Conservation (phyloP, 2,113 vertebrate genomes). For the Cichladusa arquata region DNA sequence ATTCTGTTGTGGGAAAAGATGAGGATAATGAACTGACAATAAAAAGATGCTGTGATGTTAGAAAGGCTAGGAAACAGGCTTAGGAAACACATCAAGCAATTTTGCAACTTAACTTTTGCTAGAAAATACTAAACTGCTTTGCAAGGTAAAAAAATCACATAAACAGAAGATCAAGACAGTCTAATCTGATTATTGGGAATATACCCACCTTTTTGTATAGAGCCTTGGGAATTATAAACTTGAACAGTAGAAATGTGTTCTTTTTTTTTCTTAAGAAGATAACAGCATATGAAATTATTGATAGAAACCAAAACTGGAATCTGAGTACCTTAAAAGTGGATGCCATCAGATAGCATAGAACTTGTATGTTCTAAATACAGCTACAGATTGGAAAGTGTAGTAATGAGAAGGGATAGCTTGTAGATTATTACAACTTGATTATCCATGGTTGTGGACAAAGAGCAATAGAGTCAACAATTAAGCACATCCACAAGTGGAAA, state of each 20-base stretch:
- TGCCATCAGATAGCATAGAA: background rate
- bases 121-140: background rate
- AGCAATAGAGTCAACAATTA: background rate
- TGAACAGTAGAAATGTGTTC: background rate
- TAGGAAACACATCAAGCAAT: background rate
- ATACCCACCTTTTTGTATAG: background rate
- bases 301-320: background rate
- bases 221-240: background rate
- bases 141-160: background rate
- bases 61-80: background rate
- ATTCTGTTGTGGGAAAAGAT: background rate
- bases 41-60: background rate
- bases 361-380: background rate
- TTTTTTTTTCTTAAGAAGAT: background rate
- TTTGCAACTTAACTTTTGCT: background rate
- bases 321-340: background rate
- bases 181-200: background rate
- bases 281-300: background rate
- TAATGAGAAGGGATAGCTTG: background rate
- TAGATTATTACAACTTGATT: background rate
- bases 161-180: background rate
- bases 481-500: background rate
- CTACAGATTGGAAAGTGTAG: background rate
- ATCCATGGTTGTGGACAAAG: background rate
- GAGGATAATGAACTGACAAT: background rate